Evolutionary conservation across 2,888 invertebrate species (phyloP), one percentile per base, ranked within the genome.

Genomic region (Zhuqinia jingwanae): DNA sequence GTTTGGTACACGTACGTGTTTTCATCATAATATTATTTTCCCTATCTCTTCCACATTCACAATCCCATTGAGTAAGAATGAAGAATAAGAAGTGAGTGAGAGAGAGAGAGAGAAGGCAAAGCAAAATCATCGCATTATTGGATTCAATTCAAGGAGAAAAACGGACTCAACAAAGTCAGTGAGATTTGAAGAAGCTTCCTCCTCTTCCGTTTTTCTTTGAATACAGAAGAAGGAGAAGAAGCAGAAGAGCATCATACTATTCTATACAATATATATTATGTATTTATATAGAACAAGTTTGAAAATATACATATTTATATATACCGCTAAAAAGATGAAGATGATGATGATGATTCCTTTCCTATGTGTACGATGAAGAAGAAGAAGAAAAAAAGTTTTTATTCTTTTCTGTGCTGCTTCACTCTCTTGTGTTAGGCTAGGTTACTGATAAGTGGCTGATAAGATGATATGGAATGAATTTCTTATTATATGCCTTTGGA

Each of bases 1-100:
- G 47, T 30, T 65, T 47, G 36, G 8, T 36, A 36, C 8, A 36
- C 36, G 36, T 36, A 36, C 36, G 36, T 36, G 36, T 36, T 36
- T 36, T 36, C 36, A 36, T 47, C 78, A 65, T 65, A n/a, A n/a
- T n/a, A 53, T 70, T 53, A 45, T 79, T 53, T 22, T 70, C 47
- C 60, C 84, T 77, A 84, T 77, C 77, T 84, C 77, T 77, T 84
- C 84, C 77, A 84, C 84, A 77, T 56, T 83, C 76, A 30, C 60
- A 63, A 79, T 75, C 65, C 70, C 81, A 81, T 81, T 81, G 58
- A 81, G 20, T n/a, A 50, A 8, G 3, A 30, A 36, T 53, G 17
- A 17, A 77, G 77, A 77, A 70, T 56, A 70, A 47, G 53, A 75
- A 30, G 58, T 10, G 27, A 25, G 30, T 15, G n/a, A 56, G 30